Conservation (phyloP, 1,140 invertebrate genomes). For the Trialeurodes vaporariorum region DNA sequence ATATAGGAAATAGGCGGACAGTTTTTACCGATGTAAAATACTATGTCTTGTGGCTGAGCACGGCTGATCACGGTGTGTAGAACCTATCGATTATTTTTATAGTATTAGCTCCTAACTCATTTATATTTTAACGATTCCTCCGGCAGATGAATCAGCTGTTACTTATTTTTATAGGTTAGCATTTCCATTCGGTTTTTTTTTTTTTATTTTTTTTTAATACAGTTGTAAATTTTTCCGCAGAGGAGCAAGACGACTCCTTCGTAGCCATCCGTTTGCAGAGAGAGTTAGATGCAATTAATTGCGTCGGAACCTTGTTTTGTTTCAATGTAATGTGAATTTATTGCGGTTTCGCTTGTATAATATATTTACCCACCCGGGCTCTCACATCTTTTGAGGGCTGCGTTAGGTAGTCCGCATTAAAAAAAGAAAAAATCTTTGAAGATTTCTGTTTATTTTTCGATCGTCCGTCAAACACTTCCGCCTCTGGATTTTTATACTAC, state of each 20-base stretch:
- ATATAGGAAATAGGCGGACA: not conserved
- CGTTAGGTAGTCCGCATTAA: no score
- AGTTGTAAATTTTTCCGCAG: not conserved
- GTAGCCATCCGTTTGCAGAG: no score
- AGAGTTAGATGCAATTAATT: not conserved
- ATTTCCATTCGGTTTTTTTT: not conserved
- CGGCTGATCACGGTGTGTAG: not conserved
- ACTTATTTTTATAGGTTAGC: not conserved
- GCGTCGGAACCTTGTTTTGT: no score
- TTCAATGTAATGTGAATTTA: not conserved
- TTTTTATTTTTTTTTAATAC: no score
- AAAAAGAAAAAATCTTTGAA: no score
- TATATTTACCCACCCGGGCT: no score
- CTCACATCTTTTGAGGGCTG: no score
- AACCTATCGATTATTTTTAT: not conserved
- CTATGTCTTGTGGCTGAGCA: no score
- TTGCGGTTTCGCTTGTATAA: not conserved
- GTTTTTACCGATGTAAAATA: not conserved
- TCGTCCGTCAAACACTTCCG: no score
- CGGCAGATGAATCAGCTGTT: not conserved
- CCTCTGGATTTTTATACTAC: no score
- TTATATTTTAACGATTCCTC: not conserved
- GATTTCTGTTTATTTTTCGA: no score
- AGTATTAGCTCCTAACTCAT: not conserved
- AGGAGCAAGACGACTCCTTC: no score